Evolutionary conservation across 2,888 invertebrate genomes (phyloP).

Genomic region (Odontocerum albicorne): DNA sequence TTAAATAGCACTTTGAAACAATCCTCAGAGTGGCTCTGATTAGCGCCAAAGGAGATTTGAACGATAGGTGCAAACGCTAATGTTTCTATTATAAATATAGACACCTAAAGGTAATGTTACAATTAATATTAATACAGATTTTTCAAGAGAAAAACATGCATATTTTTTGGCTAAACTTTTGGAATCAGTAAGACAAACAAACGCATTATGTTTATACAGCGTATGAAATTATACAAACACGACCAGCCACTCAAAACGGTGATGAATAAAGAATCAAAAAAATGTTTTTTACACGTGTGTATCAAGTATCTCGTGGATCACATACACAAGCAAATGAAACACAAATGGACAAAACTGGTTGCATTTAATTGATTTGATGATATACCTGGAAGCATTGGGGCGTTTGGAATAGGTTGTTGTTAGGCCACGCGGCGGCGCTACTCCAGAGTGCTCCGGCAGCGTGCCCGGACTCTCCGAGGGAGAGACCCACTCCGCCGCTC

Average conservation of each 20-base stretch:
- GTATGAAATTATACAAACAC: constrained; percentile 5
- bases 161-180: constrained; percentile 25
- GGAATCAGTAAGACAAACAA: constrained; percentile 13
- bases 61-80: too few relatives aligned
- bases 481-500: constrained; percentile 40
- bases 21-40: too few relatives aligned
- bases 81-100: constrained; percentile 8
- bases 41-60: too few relatives aligned
- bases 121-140: constrained; percentile 16
- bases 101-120: constrained; percentile 14
- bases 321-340: constrained; percentile 18
- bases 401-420: constrained; percentile 50
- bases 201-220: constrained; percentile 5
- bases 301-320: constrained; percentile 9
- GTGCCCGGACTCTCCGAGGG: constrained; percentile 42
- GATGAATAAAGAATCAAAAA: not conserved
- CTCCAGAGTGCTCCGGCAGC: constrained; percentile 50
- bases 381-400: constrained; percentile 60
- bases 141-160: constrained; percentile 26
- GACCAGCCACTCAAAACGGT: not conserved
- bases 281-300: not conserved
- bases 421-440: constrained; percentile 47
- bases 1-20: too few relatives aligned
- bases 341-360: constrained; percentile 19
- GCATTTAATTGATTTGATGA: constrained; percentile 56